Base-by-base conservation (phyloP, 2,888 invertebrate genomes). In the Synanthedon vespiformis region DNA sequence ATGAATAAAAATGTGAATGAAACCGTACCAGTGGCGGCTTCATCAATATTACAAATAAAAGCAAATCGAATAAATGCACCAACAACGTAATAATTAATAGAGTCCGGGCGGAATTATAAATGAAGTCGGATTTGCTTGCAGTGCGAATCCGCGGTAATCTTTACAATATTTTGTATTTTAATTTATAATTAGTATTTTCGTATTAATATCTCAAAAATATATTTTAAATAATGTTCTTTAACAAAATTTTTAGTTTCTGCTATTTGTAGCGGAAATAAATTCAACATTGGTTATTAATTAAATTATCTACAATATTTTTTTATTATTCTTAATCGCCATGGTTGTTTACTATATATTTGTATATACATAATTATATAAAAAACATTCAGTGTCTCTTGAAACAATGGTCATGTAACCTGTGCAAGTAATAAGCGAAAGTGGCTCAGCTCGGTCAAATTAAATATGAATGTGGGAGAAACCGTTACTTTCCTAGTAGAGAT, bases 341-440 rank as follows among this genome's bases (percentile, higher is more conserved):
- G n/a, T n/a, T 40, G 11, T 40, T 12, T n/a, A 40, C n/a, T 40
- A 40, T n/a, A 4, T 40, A 40, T 40, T 2, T 40, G 40, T 40
- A 40, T 4, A 40, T 40, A 40, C 40, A 40, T 40, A 18, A 18
- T 27, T 27, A 27, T 27, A 8, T 34, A 34, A 34, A 34, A 34
- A 34, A 34, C 1, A 34, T 8, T 34, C 8, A 34, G 6, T 27
- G 27, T 34, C 10, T 34, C 44, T 44, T 49, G 51, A 53, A 55
- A 58, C 56, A 57, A 55, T 63, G 57, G 62, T 64, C 12, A 12
- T 65, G 61, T 63, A 61, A 62, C 59, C 16, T 48, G 57, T 60
- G 58, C 65, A 64, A 61, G 67, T 70, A 76, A 74, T 77, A 75
- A 74, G 68, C 57, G 63, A 67, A 72, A 76, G 75, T 73, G 70